Conservation (phyloP, 2,113 vertebrate species). For the Macaca mulatta region DNA sequence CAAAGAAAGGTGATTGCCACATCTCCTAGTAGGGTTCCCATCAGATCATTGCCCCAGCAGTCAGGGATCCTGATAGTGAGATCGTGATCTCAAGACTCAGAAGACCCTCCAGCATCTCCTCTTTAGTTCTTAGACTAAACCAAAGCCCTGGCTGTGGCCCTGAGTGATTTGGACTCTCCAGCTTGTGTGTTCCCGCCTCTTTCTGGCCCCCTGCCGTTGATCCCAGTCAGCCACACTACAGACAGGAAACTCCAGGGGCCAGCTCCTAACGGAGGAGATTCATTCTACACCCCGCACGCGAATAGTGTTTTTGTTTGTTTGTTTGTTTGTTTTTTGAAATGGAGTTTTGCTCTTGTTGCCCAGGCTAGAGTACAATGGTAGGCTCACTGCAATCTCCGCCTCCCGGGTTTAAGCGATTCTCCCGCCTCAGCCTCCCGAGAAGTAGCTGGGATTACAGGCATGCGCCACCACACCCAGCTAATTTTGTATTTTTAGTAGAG, state of each 20-base stretch:
- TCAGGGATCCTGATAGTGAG: not conserved
- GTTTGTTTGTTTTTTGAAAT: too few relatives aligned
- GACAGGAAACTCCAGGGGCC: not conserved
- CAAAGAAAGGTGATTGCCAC: not conserved
- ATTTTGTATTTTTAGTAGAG: too few relatives aligned
- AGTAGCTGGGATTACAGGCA: too few relatives aligned
- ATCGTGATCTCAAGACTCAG: not conserved
- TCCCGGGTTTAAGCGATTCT: too few relatives aligned
- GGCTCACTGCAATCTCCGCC: too few relatives aligned
- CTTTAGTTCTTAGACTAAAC: not conserved
- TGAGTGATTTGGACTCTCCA: not conserved
- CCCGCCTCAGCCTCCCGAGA: too few relatives aligned
- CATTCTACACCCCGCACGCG: fast-evolving
- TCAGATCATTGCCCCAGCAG: not conserved
- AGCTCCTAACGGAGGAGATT: not conserved
- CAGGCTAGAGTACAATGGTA: too few relatives aligned
- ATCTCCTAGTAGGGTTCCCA: not conserved
- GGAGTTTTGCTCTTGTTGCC: too few relatives aligned
- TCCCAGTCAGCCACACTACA: fast-evolving
- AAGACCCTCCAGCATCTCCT: not conserved
- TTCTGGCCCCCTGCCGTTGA: not conserved
- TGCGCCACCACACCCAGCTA: too few relatives aligned
- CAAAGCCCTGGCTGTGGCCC: not conserved
- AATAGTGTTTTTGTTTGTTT: too few relatives aligned
- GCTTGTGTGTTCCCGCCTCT: not conserved